These are phyloP conservation scores for Oplegnathus fasciatus DNA, from an alignment of 2,113 vertebrate genomes.

Conservation along the genomic window DNA sequence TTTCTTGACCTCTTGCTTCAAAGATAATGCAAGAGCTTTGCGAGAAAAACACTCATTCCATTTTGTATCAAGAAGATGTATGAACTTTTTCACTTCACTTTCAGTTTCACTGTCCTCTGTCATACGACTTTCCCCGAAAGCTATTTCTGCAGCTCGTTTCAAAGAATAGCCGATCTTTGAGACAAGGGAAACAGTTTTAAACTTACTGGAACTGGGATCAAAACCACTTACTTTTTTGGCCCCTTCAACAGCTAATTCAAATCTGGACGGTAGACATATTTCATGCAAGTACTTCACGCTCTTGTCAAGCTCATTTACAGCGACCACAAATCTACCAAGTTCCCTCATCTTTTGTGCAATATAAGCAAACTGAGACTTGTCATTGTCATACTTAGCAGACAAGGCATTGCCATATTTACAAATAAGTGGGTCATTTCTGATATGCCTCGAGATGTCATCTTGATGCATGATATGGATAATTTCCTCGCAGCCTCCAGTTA, in stretches of 20 bases:
- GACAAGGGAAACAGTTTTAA: slow-evolving; percentile 77
- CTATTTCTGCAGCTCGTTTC: slow-evolving; percentile 81
- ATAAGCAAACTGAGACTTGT: slow-evolving; percentile 81
- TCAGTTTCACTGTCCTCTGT: slow-evolving; percentile 76
- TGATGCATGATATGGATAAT: slow-evolving; percentile 82
- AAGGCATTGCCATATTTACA: slow-evolving; percentile 80
- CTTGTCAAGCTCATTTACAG: slow-evolving; percentile 75
- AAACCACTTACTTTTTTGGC: slow-evolving; percentile 78
- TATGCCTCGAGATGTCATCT: slow-evolving; percentile 75
- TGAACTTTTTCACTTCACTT: slow-evolving; percentile 73
- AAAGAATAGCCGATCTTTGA: slow-evolving; percentile 79
- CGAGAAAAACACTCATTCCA: slow-evolving; percentile 77
- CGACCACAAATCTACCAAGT: slow-evolving; percentile 77
- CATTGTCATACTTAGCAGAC: slow-evolving; percentile 73
- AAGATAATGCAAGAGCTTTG: slow-evolving; percentile 51
- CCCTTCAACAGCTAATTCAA: slow-evolving; percentile 78
- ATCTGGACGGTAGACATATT: slow-evolving; percentile 75
- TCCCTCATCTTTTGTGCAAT: slow-evolving; percentile 82
- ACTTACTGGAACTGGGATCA: slow-evolving; percentile 73
- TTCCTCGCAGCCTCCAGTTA: slow-evolving; percentile 76
- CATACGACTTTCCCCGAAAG: slow-evolving; percentile 81
- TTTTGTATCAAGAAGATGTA: slow-evolving; percentile 79
- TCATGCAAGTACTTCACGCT: slow-evolving; percentile 79
- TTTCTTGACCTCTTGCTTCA: slow-evolving; percentile 68
- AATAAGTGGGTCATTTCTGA: slow-evolving; percentile 79